Percentiles rank a stretch among this genome's conserved stretches.
Conservation (phyloP, 2,797 vertebrate species). For the Pygocentrus nattereri region DNA sequence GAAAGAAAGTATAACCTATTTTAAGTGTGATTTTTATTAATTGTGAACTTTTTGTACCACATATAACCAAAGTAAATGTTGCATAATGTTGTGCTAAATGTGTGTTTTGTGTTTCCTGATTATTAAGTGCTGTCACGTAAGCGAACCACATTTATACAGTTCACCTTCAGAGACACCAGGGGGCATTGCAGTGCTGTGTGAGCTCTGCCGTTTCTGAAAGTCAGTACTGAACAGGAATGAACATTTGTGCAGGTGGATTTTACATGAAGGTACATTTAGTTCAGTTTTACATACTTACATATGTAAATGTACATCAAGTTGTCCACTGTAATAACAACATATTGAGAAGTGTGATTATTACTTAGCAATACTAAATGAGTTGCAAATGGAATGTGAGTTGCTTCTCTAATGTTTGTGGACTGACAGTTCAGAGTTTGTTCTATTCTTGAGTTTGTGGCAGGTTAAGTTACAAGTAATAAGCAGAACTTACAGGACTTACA, state of each 20-base stretch:
- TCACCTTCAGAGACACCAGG: conserved; percentile 48
- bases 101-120: conserved; percentile 42
- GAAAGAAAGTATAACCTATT: conserved; percentile 56
- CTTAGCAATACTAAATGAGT: background rate
- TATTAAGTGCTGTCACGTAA: background rate
- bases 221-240: background rate
- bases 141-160: conserved; percentile 1
- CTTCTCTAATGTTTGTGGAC: background rate
- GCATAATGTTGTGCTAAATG: conserved; percentile 63
- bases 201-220: conserved; percentile 36
- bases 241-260: background rate
- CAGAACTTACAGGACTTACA: too few species aligned
- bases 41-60: conserved; percentile 80
- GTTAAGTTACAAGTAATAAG: background rate
- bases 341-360: background rate
- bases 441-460: too few species aligned
- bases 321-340: conserved; percentile 4
- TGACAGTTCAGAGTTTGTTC: background rate
- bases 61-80: conserved; percentile 85
- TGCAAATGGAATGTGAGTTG: background rate
- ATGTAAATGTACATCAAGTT: background rate
- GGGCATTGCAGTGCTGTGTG: conserved; percentile 48
- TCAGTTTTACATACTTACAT: background rate
- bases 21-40: conserved; percentile 70
- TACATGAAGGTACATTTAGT: background rate